A percentile compares a stretch with the other conserved stretches of the same genome.
Evolutionary conservation across 2,888 invertebrate species (phyloP).

Genomic region (Clostera curtula): DNA sequence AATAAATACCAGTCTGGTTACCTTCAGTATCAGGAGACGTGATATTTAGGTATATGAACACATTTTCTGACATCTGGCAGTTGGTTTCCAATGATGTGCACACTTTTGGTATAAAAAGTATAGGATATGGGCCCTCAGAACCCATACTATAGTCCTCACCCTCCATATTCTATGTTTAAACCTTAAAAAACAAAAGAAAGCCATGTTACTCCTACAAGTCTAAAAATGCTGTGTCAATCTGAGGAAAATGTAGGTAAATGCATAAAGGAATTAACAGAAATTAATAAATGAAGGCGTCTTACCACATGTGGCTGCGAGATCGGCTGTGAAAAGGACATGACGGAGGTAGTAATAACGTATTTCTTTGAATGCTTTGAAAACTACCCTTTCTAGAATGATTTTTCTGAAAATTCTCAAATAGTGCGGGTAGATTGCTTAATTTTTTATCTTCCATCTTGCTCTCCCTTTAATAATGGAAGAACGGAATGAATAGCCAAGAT

Average conservation of each 20-base stretch:
- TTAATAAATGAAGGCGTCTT: conserved; percentile 35
- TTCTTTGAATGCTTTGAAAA: conserved; percentile 15
- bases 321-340: conserved; percentile 23
- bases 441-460: too few relatives aligned
- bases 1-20: conserved; percentile 42
- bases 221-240: conserved; percentile 9
- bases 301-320: conserved; percentile 45
- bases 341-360: conserved; percentile 31
- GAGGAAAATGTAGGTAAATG: conserved; percentile 37
- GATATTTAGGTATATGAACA: conserved; percentile 49
- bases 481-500: too few relatives aligned
- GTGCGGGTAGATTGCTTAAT: conserved; percentile 11
- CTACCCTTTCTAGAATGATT: conserved; percentile 30
- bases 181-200: conserved; percentile 24
- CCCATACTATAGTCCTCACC: conserved; percentile 22
- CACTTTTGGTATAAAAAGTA: conserved; percentile 49
- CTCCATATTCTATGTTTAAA: conserved; percentile 36
- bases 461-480: too few relatives aligned
- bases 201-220: conserved; percentile 15
- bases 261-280: conserved; percentile 27
- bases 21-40: conserved; percentile 47
- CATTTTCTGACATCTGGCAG: conserved; percentile 41
- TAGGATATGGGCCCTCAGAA: conserved; percentile 37
- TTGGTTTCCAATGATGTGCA: conserved; percentile 45
- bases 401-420: conserved; percentile 1